Evolutionary conservation across 2,888 invertebrate genomes (phyloP), one percentile per base, ranked within the genome.

Genomic region (Empis stercorea): DNA sequence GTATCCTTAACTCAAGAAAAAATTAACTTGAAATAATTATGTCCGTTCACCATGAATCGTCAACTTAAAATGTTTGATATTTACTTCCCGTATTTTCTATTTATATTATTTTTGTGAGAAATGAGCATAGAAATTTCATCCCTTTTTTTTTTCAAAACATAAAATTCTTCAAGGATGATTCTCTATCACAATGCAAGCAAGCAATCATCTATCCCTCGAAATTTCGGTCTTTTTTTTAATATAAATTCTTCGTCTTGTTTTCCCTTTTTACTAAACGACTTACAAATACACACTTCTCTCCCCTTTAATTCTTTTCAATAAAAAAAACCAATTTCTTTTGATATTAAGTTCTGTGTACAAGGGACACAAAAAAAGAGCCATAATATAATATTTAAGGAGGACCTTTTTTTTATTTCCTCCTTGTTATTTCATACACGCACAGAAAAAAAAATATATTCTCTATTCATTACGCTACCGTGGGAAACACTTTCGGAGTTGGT

Each of bases 401-500:
- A 34, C 34, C 34, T 9, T 34, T 34, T 34, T 34, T 34, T 34
- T 32, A 30, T 41, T 48, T 42, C 44, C 37, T 43, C 47, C 27
- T 17, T 42, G 41, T 47, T n/a, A 37, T 45, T n/a, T 36, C 11
- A 44, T 44, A 44, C 38, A 50, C 36, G 43, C 46, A 46, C 42
- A 43, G 43, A 43, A 45, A 4, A 32, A 46, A 47, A 49, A 47
- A 51, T 49, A n/a, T 39, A 47, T 44, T 38, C 16, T 34, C 34
- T 34, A 34, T 34, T 34, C n/a, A 34, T 58, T 57, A 58, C 58
- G 46, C 48, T 40, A 64, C 60, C 66, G 67, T 68, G 67, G 67
- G 67, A 68, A 68, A 61, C 61, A 60, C 61, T 65, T 63, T 65
- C 62, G 54, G 58, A 57, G 56, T 59, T 59, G 56, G 64, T 62